Percentiles rank a stretch among this genome's conserved stretches.
Evolutionary conservation across 2,888 invertebrate species (phyloP).

Genomic region (Anagyrus pseudococci): DNA sequence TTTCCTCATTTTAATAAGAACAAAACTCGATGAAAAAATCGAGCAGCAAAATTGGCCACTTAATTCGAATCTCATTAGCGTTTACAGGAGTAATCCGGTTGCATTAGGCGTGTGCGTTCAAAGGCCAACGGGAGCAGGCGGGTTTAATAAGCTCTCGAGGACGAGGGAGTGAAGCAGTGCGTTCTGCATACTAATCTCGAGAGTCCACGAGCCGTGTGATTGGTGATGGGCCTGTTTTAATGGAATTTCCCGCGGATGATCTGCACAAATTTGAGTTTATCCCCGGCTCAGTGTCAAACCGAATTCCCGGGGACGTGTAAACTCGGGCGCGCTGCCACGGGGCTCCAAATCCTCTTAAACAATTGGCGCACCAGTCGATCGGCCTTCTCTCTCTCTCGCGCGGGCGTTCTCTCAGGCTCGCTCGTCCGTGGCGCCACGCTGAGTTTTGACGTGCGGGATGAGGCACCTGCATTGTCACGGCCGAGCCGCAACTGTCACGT

Average conservation of each 20-base stretch:
- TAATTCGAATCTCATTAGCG: no score
- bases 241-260: constrained; percentile 46
- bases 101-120: no score
- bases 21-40: no score
- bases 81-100: no score
- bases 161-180: no score
- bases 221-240: constrained; percentile 41
- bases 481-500: constrained; percentile 51
- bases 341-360: constrained; percentile 55
- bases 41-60: no score
- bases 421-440: constrained; percentile 55
- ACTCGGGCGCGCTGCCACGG: constrained; percentile 43
- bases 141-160: no score
- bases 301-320: constrained; percentile 47
- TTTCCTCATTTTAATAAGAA: no score
- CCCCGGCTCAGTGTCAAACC: constrained; percentile 43
- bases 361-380: constrained; percentile 54
- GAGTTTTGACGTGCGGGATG: constrained; percentile 62
- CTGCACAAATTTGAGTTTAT: constrained; percentile 48
- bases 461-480: constrained; percentile 62
- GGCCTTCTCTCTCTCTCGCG: constrained; percentile 37
- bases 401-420: constrained; percentile 39
- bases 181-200: constrained; percentile 4
- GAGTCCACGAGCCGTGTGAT: constrained; percentile 41
- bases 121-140: no score